These are phyloP conservation scores for Mellilla xanthometata DNA, from an alignment of 2,888 invertebrate species.

Conservation along the genomic window DNA sequence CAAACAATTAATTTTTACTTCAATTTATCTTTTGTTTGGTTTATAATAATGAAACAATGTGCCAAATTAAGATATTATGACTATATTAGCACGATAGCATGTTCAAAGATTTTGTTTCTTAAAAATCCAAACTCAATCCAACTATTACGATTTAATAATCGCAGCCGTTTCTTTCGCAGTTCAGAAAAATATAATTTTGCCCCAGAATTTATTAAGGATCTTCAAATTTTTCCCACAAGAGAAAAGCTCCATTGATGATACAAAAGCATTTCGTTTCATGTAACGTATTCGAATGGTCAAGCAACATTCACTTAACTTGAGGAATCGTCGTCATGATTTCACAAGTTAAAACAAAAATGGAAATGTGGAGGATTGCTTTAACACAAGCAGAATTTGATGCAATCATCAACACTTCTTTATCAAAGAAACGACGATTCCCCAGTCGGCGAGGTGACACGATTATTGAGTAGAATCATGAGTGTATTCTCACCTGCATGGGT, in stretches of 20 bases:
- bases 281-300: conserved; percentile 59
- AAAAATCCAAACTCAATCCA: conserved; percentile 45
- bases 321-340: conserved; percentile 45
- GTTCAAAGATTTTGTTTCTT: conserved; percentile 52
- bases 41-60: no score
- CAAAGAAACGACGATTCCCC: conserved; percentile 53
- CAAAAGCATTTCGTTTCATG: conserved; percentile 57
- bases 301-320: conserved; percentile 63
- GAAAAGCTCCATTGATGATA: conserved; percentile 59
- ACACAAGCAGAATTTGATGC: conserved; percentile 42
- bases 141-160: conserved; percentile 27
- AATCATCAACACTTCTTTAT: conserved; percentile 69
- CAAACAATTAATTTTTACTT: conserved; percentile 40
- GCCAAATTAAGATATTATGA: neutral
- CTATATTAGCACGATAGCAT: conserved; percentile 39
- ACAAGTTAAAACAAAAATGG: conserved; percentile 15
- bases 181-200: conserved; percentile 64
- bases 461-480: conserved; percentile 44
- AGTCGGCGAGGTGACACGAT: conserved; percentile 48
- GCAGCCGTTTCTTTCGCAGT: conserved; percentile 60
- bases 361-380: conserved; percentile 71
- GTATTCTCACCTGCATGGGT: conserved; percentile 82
- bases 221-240: conserved; percentile 65
- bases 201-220: conserved; percentile 65
- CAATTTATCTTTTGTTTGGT: no score